Evolutionary conservation across 2,888 invertebrate genomes (phyloP).

Genomic region (Agonopterix heracliana): DNA sequence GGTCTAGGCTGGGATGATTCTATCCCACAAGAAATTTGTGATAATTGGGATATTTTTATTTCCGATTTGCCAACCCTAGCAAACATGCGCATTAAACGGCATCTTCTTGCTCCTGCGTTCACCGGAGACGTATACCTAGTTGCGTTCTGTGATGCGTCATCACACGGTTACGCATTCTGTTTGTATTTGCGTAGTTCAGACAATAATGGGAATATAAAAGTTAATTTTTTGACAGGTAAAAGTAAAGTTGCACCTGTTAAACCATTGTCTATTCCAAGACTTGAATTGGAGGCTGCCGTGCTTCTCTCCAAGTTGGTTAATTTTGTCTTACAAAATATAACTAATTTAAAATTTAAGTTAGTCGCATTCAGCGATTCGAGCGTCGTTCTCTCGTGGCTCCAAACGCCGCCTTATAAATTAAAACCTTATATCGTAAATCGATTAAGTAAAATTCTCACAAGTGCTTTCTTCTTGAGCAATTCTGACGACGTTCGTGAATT

Average conservation of each 20-base stretch:
- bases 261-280: background rate
- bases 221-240: background rate
- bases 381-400: slow-evolving; percentile 9
- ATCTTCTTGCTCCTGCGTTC: too few relatives aligned
- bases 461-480: too few relatives aligned
- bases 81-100: too few relatives aligned
- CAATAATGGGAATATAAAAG: background rate
- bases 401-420: slow-evolving; percentile 5
- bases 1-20: too few relatives aligned
- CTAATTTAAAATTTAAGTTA: background rate
- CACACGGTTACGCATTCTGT: slow-evolving; percentile 2
- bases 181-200: background rate
- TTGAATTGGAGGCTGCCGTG: slow-evolving; percentile 4
- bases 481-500: too few relatives aligned
- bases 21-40: too few relatives aligned
- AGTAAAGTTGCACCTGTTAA: slow-evolving; percentile 1
- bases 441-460: too few relatives aligned
- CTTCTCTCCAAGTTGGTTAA: slow-evolving; percentile 1
- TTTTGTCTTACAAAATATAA: background rate
- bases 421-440: background rate
- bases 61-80: too few relatives aligned
- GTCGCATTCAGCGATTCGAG: slow-evolving; percentile 2
- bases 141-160: slow-evolving; percentile 4
- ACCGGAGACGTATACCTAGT: background rate
- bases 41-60: too few relatives aligned